These are phyloP conservation scores for Leptestheria dahalacensis DNA, from an alignment of 1,140 invertebrate species.

Conservation along the genomic window DNA sequence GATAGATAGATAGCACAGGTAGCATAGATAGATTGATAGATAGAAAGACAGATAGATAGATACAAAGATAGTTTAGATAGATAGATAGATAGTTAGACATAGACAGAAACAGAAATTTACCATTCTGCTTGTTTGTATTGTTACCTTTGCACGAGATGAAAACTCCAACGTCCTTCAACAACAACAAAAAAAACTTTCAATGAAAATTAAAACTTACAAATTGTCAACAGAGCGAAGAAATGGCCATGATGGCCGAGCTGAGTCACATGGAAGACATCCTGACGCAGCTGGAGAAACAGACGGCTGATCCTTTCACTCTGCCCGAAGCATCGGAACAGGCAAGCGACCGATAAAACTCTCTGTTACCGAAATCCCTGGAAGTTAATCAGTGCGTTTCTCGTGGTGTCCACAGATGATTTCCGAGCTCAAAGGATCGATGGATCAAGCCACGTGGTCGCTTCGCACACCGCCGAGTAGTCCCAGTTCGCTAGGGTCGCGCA, in stretches of 20 bases:
- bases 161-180: no score
- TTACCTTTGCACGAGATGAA: no score
- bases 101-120: no score
- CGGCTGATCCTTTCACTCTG: conserved; percentile 54
- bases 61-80: no score
- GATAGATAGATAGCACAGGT: no score
- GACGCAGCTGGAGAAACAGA: conserved; percentile 59
- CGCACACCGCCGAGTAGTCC: conserved; percentile 49
- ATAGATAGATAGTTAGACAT: no score
- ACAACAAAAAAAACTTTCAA: no score
- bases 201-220: background rate
- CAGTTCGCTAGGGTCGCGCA: conserved; percentile 59
- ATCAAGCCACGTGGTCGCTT: conserved; percentile 43
- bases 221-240: conserved; percentile 66
- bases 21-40: no score
- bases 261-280: conserved; percentile 75
- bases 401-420: conserved; percentile 41
- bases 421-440: conserved; percentile 46
- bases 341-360: conserved; percentile 15
- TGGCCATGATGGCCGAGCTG: conserved; percentile 76
- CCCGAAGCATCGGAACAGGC: conserved; percentile 74
- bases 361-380: background rate
- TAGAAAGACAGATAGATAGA: no score
- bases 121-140: no score
- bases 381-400: background rate